A percentile compares a stretch with the other conserved stretches of the same genome.
Evolutionary conservation across 1,140 invertebrate species (phyloP).

Genomic region (Heliothis subflexa): DNA sequence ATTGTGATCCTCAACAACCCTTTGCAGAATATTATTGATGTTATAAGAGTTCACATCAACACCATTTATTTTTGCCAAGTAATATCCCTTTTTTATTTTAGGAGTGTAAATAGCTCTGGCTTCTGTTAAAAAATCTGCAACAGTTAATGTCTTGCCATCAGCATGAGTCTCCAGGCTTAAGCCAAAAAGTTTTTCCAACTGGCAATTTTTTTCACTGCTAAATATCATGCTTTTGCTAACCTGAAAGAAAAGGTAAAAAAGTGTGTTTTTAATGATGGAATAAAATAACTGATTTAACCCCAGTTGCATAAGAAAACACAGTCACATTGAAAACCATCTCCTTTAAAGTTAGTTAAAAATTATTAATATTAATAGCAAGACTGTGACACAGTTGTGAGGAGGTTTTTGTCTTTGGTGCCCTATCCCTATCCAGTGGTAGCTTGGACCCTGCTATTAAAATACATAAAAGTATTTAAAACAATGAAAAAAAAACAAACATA

Average conservation of each 20-base stretch:
- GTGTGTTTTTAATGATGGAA: neutral
- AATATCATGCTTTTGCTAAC: conserved; percentile 81
- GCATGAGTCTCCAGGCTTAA: conserved; percentile 88
- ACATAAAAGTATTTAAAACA: too few species aligned
- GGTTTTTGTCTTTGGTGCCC: too few species aligned
- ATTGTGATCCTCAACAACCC: conserved; percentile 84
- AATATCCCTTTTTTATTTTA: conserved; percentile 90
- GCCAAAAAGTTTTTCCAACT: conserved; percentile 88
- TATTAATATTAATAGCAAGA: too few species aligned
- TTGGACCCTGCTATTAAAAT: too few species aligned
- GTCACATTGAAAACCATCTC: too few species aligned
- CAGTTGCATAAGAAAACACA: too few species aligned
- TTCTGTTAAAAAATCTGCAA: conserved; percentile 89
- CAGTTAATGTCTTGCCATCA: conserved; percentile 89
- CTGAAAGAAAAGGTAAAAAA: conserved; percentile 61
- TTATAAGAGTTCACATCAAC: conserved; percentile 87
- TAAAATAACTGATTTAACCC: neutral
- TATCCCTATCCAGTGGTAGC: too few species aligned
- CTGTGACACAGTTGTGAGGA: too few species aligned
- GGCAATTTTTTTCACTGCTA: conserved; percentile 79
- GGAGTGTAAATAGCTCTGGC: conserved; percentile 88
- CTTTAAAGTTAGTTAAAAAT: too few species aligned
- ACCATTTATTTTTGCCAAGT: conserved; percentile 89
- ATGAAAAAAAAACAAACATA: too few species aligned
- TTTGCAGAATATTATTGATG: conserved; percentile 86